Conservation (phyloP, 2,797 vertebrate species). For the Tragopan temminckii region DNA sequence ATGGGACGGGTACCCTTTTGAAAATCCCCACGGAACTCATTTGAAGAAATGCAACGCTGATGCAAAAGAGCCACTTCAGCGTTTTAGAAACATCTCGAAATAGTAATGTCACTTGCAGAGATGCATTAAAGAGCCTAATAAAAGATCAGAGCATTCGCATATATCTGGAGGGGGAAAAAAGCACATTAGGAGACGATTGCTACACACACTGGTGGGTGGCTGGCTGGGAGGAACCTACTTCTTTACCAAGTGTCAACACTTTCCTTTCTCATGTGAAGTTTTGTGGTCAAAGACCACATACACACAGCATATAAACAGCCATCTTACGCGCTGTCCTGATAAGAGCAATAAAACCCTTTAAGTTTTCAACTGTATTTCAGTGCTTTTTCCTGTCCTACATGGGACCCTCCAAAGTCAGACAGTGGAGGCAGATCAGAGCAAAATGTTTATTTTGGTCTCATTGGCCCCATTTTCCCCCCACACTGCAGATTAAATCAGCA, state of each 20-base stretch:
- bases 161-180: conserved; percentile 58
- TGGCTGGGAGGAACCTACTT: conserved; percentile 59
- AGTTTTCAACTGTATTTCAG: conserved; percentile 43
- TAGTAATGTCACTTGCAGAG: conserved; percentile 9
- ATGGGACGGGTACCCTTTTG: not conserved
- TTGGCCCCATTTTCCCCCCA: not conserved
- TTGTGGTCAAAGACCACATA: conserved; percentile 66
- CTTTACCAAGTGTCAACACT: conserved; percentile 67
- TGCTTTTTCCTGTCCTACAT: not conserved
- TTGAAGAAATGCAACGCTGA: conserved; percentile 4
- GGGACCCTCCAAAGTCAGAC: not conserved
- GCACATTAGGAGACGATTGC: conserved; percentile 52
- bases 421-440: not conserved
- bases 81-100: conserved; percentile 27
- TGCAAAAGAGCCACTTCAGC: conserved; percentile 10
- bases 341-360: conserved; percentile 36
- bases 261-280: conserved; percentile 62
- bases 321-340: conserved; percentile 28
- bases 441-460: conserved; percentile 19
- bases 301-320: not conserved
- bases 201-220: conserved; percentile 41
- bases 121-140: conserved; percentile 50
- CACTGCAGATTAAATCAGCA: not conserved
- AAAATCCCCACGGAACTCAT: not conserved
- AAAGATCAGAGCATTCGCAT: conserved; percentile 58